Percentiles rank a stretch among this genome's conserved stretches.
These are phyloP conservation scores for Hemistola chrysoprasaria DNA, from an alignment of 2,888 invertebrate genomes.

Conservation along the genomic window DNA sequence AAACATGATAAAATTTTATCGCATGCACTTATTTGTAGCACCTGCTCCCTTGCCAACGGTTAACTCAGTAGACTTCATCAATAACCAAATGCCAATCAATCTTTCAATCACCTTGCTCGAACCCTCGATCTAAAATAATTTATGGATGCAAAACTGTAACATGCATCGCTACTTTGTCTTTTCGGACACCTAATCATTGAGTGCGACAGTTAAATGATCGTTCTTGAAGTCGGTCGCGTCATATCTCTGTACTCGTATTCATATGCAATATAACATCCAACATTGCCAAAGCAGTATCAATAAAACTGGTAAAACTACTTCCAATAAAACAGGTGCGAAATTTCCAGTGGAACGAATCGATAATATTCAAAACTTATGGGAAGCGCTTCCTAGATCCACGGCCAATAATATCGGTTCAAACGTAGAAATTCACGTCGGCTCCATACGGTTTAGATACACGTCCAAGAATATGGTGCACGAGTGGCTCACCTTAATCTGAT, in stretches of 20 bases:
- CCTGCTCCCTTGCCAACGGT: conserved; percentile 50
- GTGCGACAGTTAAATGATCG: conserved; percentile 36
- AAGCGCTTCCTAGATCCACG: conserved; percentile 36
- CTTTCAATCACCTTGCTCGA: conserved; percentile 56
- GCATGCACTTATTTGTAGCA: conserved; percentile 46
- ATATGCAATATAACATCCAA: conserved; percentile 19
- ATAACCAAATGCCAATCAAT: conserved; percentile 62
- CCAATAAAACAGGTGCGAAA: conserved; percentile 4
- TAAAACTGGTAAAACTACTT: neutral
- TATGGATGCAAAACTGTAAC: conserved; percentile 55
- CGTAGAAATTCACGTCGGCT: conserved; percentile 45
- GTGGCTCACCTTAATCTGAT: conserved; percentile 81
- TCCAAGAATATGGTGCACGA: conserved; percentile 64
- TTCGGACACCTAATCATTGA: conserved; percentile 41
- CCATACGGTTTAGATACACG: conserved; percentile 51
- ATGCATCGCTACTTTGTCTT: conserved; percentile 42
- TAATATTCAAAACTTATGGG: conserved; percentile 21
- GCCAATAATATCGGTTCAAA: conserved; percentile 40
- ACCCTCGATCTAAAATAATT: conserved; percentile 56
- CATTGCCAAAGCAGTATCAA: conserved; percentile 30
- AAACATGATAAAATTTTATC: conserved; percentile 46
- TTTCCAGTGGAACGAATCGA: conserved; percentile 8
- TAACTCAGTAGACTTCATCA: conserved; percentile 53
- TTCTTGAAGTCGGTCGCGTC: conserved; percentile 33
- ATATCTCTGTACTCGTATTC: conserved; percentile 16